phyloP scores from a whole-genome alignment of 2,113 vertebrate species.

The Tauraco erythrolophus region DNA sequence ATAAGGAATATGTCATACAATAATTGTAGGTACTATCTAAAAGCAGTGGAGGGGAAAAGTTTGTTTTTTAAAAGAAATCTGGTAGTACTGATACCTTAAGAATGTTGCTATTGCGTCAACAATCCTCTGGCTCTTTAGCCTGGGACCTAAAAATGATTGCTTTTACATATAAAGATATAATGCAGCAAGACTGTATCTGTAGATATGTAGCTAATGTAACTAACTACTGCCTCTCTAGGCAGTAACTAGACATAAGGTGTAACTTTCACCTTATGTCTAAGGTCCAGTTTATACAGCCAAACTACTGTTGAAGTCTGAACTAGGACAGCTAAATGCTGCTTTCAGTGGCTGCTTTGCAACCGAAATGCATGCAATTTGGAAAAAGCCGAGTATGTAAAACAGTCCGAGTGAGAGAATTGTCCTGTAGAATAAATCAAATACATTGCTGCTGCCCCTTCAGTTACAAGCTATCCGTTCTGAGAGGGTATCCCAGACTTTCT shows the following conservation, averaged over 20 bases:
- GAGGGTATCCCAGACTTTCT: neutral
- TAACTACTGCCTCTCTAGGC: neutral
- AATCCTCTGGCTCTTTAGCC: neutral
- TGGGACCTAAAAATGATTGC: neutral
- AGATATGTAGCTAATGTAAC: neutral
- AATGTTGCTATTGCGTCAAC: neutral
- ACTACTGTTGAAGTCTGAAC: neutral
- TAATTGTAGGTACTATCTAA: neutral
- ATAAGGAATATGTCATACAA: neutral
- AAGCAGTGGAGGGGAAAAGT: neutral
- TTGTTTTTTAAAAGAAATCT: neutral
- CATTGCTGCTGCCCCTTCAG: neutral
- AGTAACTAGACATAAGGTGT: too few relatives aligned
- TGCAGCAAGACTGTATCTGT: neutral
- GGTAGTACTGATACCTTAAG: neutral
- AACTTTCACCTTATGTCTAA: neutral
- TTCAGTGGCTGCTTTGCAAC: neutral
- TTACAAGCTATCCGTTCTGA: neutral
- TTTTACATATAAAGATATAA: neutral
- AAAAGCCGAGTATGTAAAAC: neutral
- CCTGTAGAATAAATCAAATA: neutral
- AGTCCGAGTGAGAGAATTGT: neutral
- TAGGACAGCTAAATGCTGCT: neutral
- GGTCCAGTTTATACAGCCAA: neutral
- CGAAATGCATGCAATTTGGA: neutral